Percentiles rank a stretch among this genome's conserved stretches.
Conservation (phyloP, 2,113 vertebrate species). For the Chlorodrepanis virens region DNA sequence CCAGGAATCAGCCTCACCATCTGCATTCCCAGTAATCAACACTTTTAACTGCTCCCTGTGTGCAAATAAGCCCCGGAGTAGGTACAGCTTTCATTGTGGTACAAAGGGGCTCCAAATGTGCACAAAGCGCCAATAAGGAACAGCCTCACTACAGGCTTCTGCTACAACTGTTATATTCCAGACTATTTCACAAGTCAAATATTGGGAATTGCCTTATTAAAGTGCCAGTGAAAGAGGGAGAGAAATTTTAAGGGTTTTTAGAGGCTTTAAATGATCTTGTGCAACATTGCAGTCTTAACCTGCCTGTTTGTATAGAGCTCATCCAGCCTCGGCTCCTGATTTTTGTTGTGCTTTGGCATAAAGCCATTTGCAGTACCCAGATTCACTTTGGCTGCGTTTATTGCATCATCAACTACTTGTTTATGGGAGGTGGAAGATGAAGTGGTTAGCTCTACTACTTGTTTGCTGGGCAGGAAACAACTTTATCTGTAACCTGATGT, state of each 20-base stretch:
- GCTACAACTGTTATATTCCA: neutral
- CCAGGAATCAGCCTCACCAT: conserved; percentile 31
- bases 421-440: conserved; percentile 29
- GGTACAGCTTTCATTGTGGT: conserved; percentile 1
- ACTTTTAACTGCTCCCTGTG: conserved; percentile 32
- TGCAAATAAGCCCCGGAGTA: conserved; percentile 29
- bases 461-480: conserved; percentile 6
- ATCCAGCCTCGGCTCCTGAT: neutral
- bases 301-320: neutral
- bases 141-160: conserved; percentile 8
- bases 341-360: neutral
- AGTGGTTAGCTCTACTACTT: neutral
- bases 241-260: conserved; percentile 27
- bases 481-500: conserved; percentile 1
- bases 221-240: neutral
- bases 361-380: conserved; percentile 3
- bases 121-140: conserved; percentile 13
- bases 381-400: neutral
- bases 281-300: conserved; percentile 2
- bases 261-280: conserved; percentile 27
- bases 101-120: conserved; percentile 12
- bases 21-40: conserved; percentile 53
- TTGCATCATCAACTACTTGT: conserved; percentile 15
- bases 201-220: conserved; percentile 53
- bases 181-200: conserved; percentile 39